A percentile compares a stretch with the other conserved stretches of the same genome.
These are phyloP conservation scores for Chymomyza fuscimana DNA, from an alignment of 2,888 invertebrate genomes.

Conservation along the genomic window DNA sequence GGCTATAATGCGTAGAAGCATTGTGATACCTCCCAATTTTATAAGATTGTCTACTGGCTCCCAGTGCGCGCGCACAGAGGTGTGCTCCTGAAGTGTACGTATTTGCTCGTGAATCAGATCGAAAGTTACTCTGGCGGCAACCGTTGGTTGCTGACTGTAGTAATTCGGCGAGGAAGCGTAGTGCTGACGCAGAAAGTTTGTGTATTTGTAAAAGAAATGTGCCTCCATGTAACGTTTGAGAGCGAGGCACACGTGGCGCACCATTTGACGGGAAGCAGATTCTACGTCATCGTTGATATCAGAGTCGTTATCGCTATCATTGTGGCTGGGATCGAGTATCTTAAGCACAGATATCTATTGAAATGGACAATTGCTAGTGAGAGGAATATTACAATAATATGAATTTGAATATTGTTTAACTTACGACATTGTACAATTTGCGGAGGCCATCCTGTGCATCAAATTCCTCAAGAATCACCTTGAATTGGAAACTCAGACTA, in stretches of 20 bases:
- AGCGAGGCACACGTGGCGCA: conserved; percentile 93
- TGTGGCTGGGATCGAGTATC: conserved; percentile 84
- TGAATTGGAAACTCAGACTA: conserved; percentile 95
- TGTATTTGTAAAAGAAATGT: conserved; percentile 90
- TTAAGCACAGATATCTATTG: conserved; percentile 90
- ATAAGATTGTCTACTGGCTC: conserved; percentile 92
- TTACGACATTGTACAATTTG: conserved; percentile 92
- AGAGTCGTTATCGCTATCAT: conserved; percentile 83
- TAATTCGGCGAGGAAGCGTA: conserved; percentile 77
- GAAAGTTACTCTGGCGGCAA: conserved; percentile 84
- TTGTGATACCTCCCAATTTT: conserved; percentile 89
- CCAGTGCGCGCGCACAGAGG: conserved; percentile 90
- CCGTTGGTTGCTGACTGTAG: conserved; percentile 79
- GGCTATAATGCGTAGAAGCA: conserved; percentile 92
- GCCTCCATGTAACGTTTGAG: conserved; percentile 94
- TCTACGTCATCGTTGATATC: conserved; percentile 91
- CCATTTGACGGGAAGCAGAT: conserved; percentile 93
- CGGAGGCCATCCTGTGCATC: conserved; percentile 95
- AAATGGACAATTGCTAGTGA: background rate
- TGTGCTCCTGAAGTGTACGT: conserved; percentile 87
- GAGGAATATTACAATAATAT: background rate
- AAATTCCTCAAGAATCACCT: conserved; percentile 95
- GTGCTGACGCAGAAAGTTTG: conserved; percentile 84
- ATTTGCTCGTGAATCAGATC: conserved; percentile 94
- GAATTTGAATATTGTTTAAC: conserved; percentile 25